phyloP scores from a whole-genome alignment of 2,888 invertebrate species.

The Habrosyne pyritoides region DNA sequence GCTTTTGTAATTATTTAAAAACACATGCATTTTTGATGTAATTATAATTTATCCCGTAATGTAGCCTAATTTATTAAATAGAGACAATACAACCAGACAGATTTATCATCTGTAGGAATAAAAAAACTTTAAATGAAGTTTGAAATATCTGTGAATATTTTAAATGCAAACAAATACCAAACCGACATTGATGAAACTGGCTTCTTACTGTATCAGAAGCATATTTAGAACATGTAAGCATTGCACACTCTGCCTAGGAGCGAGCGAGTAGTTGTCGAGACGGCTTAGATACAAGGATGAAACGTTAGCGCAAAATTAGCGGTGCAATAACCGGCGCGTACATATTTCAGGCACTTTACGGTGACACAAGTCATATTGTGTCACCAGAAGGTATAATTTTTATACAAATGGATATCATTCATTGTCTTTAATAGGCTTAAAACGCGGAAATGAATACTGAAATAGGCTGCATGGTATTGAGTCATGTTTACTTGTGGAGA shows the following conservation, averaged over 20 bases:
- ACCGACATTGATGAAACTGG: slow-evolving; percentile 12
- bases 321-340: slow-evolving; percentile 55
- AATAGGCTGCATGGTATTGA: slow-evolving; percentile 42
- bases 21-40: too few relatives aligned
- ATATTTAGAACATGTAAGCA: slow-evolving; percentile 32
- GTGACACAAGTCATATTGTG: slow-evolving; percentile 41
- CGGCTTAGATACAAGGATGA: slow-evolving; percentile 52
- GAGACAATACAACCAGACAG: not conserved
- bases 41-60: too few relatives aligned
- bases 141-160: slow-evolving; percentile 32
- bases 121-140: slow-evolving; percentile 13
- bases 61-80: not conserved
- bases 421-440: slow-evolving; percentile 50
- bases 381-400: slow-evolving; percentile 40
- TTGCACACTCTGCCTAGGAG: slow-evolving; percentile 45
- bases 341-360: slow-evolving; percentile 64
- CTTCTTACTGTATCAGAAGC: not conserved
- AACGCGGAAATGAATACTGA: slow-evolving; percentile 47
- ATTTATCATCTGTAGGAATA: not conserved
- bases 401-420: slow-evolving; percentile 47
- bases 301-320: slow-evolving; percentile 59
- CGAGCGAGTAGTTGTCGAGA: slow-evolving; percentile 40
- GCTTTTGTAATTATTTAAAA: too few relatives aligned
- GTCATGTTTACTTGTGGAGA: slow-evolving; percentile 16
- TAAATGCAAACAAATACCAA: slow-evolving; percentile 22